These are phyloP conservation scores for Merops nubicus DNA, from an alignment of 2,113 vertebrate species.

Conservation along the genomic window DNA sequence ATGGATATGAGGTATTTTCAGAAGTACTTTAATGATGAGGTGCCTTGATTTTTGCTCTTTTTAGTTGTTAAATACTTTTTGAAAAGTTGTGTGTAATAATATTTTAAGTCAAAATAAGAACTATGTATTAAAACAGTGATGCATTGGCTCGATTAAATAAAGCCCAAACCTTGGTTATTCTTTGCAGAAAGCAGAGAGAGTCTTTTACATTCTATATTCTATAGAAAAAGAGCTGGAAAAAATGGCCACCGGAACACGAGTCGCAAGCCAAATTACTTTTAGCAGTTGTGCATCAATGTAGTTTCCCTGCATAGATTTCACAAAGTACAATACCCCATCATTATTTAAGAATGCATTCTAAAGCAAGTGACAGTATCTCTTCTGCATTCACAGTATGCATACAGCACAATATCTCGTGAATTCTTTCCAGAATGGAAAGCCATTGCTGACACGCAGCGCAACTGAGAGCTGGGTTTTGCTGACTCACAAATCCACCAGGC, in stretches of 20 bases:
- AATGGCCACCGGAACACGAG: neutral
- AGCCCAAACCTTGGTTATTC: neutral
- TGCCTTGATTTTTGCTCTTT: neutral
- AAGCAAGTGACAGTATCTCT: neutral
- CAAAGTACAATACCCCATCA: neutral
- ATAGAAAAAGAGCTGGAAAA: neutral
- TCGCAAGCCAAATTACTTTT: neutral
- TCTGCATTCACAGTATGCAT: neutral
- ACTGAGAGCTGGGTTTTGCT: neutral
- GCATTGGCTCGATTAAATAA: neutral
- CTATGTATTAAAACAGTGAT: neutral
- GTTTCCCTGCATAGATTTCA: neutral
- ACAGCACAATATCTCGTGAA: neutral
- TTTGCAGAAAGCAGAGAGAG: neutral
- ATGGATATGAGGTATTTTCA: neutral
- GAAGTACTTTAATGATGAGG: neutral
- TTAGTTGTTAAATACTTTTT: neutral
- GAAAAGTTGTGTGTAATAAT: neutral
- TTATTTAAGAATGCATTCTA: neutral
- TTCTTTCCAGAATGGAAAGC: neutral
- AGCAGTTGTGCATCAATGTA: neutral
- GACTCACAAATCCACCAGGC: neutral
- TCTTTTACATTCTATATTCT: neutral
- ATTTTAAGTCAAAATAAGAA: neutral
- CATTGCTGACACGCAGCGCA: neutral